Base-by-base conservation (phyloP, 30 jellyfish, hydroid and myxozoan species). In the Aurelia coerulea region DNA sequence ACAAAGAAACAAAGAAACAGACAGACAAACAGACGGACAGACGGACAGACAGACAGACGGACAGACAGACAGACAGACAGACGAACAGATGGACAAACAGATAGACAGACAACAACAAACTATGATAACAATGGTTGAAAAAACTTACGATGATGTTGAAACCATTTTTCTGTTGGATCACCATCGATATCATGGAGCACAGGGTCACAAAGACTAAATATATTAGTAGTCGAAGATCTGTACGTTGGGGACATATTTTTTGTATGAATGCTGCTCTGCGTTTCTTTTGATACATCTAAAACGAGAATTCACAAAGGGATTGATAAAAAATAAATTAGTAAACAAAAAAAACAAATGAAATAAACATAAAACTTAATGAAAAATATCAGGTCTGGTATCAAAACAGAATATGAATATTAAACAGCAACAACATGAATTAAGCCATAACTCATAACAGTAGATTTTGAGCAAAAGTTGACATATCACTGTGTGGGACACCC, bases 121-220 rank as follows among this genome's bases (percentile, higher is more conserved):
- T 46, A 46, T 46, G 56, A 46, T 46, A 46, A 46, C 59, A 32
- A 16, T 37, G 78, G 10, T n/a, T 7, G 18, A 33, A 9, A 29
- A 13, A 17, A 71, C 98, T 91, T 83, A 92, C 98, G 68, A 76
- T 92, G 97, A 78, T 74, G 85, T 23, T 88, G 89, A 67, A 92
- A 92, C 97, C 98, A 92, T 51, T 79, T 68, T 16, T 68, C 87
- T 8, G 93, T 92, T 2, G 98, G 98, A 49, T 92, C 97, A 14
- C 69, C 68, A 41, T 78, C 96, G 11, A 83, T 73, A 49, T 54
- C 84, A 15, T 62, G 92, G 11, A 87, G 60, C 32, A 87, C 95
- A 2, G 88, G 88, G 78, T 94, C 99, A 78, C 87, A 72, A 56
- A 94, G 88, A 53, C 96, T 86, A 62, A 94, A 94, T 17, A 32